Percentiles rank a stretch among this genome's conserved stretches.
Evolutionary conservation across 2,888 invertebrate genomes (phyloP).

Genomic region (Cheilosia urbana): DNA sequence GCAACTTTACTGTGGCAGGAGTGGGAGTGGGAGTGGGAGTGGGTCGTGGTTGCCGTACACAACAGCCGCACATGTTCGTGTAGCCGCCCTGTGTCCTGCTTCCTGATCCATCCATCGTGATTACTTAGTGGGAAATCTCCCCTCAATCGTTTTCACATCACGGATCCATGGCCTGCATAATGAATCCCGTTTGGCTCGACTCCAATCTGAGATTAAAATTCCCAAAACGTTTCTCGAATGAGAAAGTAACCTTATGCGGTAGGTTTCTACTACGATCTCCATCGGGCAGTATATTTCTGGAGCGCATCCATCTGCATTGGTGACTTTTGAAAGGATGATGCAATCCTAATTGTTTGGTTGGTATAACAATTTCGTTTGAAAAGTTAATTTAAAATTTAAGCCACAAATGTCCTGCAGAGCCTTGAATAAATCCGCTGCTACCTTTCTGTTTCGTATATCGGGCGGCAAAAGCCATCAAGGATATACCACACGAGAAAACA

Average conservation of each 20-base stretch:
- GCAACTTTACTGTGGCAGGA: conserved; percentile 39
- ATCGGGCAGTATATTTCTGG: conserved; percentile 1
- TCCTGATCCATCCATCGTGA: conserved; percentile 67
- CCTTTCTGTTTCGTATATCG: background rate
- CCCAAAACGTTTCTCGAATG: conserved; percentile 65
- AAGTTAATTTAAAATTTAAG: conserved; percentile 62
- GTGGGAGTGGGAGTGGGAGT: background rate
- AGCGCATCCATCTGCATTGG: conserved; percentile 59
- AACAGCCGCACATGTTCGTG: conserved; percentile 11
- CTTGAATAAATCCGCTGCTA: conserved; percentile 19
- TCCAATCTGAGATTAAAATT: conserved; percentile 74
- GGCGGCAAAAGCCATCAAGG: background rate
- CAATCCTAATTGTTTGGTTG: conserved; percentile 67
- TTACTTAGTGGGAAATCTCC: conserved; percentile 68
- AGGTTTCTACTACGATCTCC: background rate
- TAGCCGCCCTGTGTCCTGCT: conserved; percentile 30
- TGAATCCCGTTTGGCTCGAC: conserved; percentile 69
- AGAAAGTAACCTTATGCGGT: conserved; percentile 55
- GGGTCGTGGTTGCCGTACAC: background rate
- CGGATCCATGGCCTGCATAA: conserved; percentile 68
- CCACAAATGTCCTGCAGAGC: conserved; percentile 45
- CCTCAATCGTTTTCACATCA: conserved; percentile 73
- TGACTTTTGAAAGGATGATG: conserved; percentile 61
- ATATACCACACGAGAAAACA: conserved; percentile 4
- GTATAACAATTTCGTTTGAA: conserved; percentile 55